These are phyloP conservation scores for Atherinomorus stipes DNA, from an alignment of 2,113 vertebrate genomes.

Conservation along the genomic window DNA sequence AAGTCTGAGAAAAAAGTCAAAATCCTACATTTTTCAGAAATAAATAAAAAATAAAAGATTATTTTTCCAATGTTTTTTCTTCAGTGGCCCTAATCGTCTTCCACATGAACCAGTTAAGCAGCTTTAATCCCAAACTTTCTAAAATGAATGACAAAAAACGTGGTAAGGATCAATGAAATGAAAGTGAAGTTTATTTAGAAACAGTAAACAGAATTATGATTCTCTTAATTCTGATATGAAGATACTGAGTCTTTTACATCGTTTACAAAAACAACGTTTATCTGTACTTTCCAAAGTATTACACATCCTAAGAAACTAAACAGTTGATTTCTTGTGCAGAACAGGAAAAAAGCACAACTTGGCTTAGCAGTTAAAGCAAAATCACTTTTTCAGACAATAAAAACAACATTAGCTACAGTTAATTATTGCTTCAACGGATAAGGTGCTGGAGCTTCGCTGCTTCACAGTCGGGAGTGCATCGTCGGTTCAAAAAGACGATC, in stretches of 20 bases:
- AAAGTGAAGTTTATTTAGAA: slow-evolving; percentile 75
- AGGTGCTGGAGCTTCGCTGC: slow-evolving; percentile 27
- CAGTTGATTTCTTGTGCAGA: slow-evolving; percentile 52
- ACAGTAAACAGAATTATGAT: slow-evolving; percentile 56
- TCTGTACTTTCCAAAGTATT: slow-evolving; percentile 19
- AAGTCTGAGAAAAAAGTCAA: too few species aligned
- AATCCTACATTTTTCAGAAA: too few species aligned
- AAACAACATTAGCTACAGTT: slow-evolving; percentile 9
- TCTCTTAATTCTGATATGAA: slow-evolving; percentile 26
- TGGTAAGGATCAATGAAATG: slow-evolving; percentile 26
- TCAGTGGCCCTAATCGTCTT: too few species aligned
- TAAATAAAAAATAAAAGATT: too few species aligned
- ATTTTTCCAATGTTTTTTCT: too few species aligned
- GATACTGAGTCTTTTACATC: slow-evolving; percentile 1
- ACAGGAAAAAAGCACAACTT: slow-evolving; percentile 21
- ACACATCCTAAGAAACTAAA: slow-evolving; percentile 36
- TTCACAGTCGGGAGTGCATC: slow-evolving; percentile 53
- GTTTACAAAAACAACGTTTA: slow-evolving; percentile 14
- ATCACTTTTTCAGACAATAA: slow-evolving; percentile 24
- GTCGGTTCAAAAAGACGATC: slow-evolving; percentile 11
- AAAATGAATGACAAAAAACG: slow-evolving; percentile 53
- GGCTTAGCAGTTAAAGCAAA: slow-evolving; percentile 17
- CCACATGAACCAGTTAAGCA: too few species aligned
- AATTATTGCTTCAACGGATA: slow-evolving; percentile 7
- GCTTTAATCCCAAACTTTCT: slow-evolving; percentile 17